phyloP scores from a whole-genome alignment of 2,113 vertebrate genomes.

The Nymphicus hollandicus region DNA sequence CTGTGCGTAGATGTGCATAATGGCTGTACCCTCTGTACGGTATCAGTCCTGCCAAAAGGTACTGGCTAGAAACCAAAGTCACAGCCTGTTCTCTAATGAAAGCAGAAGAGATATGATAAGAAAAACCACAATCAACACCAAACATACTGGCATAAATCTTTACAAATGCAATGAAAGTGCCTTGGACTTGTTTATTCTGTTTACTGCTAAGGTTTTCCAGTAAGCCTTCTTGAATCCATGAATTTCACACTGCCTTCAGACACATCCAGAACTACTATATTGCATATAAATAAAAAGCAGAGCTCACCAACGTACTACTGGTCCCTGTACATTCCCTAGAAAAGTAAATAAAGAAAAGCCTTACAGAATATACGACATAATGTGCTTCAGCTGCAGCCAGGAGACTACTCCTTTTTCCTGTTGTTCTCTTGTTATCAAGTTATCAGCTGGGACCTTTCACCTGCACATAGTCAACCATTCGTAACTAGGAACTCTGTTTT shows the following conservation, averaged over 20 bases:
- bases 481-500: neutral
- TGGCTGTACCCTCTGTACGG: neutral
- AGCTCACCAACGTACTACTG: neutral
- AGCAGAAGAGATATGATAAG: neutral
- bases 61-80: neutral
- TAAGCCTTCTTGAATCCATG: neutral
- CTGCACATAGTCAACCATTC: fast-evolving
- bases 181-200: neutral
- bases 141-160: neutral
- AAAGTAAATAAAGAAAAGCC: neutral
- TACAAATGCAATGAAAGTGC: neutral
- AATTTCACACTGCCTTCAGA: neutral
- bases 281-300: neutral
- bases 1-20: neutral
- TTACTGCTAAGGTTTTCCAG: neutral
- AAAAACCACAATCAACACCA: neutral
- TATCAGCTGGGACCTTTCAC: neutral
- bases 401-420: neutral
- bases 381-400: neutral
- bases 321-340: neutral
- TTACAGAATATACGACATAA: neutral
- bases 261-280: neutral
- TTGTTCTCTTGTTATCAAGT: neutral
- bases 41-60: neutral
- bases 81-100: neutral